Conservation (phyloP, 2,888 invertebrate species). For the Athripsodes cinereus region DNA sequence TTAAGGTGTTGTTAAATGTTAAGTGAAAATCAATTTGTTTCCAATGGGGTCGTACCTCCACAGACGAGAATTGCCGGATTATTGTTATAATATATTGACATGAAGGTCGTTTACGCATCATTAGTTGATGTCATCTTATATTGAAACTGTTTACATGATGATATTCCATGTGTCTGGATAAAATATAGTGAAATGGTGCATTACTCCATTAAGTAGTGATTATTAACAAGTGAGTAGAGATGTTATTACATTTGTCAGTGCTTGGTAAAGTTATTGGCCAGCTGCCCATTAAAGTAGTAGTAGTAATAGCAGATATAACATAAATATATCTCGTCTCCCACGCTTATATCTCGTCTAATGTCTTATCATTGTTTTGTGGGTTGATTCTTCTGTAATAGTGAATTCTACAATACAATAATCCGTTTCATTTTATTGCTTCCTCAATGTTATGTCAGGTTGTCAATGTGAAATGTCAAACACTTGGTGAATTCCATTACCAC, state of each 20-base stretch:
- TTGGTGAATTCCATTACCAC: background rate
- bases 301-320: constrained; percentile 22
- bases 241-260: constrained; percentile 12
- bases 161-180: constrained; percentile 5
- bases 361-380: constrained; percentile 12
- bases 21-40: constrained; percentile 4
- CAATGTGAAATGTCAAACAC: constrained; percentile 8
- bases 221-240: constrained; percentile 17
- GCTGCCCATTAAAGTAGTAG: constrained; percentile 20
- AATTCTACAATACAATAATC: background rate
- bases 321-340: constrained; percentile 23
- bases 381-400: background rate
- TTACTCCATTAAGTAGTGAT: constrained; percentile 13
- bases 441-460: constrained; percentile 7
- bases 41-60: constrained; percentile 20
- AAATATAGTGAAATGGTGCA: constrained; percentile 18
- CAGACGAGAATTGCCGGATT: constrained; percentile 18
- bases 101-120: constrained; percentile 23
- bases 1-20: constrained; percentile 1
- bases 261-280: constrained; percentile 21
- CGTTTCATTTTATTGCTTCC: constrained; percentile 4
- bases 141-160: constrained; percentile 17
- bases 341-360: constrained; percentile 18
- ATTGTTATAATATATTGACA: constrained; percentile 19
- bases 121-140: constrained; percentile 22